phyloP scores from a whole-genome alignment of 1,140 invertebrate genomes.

The Atta texana region DNA sequence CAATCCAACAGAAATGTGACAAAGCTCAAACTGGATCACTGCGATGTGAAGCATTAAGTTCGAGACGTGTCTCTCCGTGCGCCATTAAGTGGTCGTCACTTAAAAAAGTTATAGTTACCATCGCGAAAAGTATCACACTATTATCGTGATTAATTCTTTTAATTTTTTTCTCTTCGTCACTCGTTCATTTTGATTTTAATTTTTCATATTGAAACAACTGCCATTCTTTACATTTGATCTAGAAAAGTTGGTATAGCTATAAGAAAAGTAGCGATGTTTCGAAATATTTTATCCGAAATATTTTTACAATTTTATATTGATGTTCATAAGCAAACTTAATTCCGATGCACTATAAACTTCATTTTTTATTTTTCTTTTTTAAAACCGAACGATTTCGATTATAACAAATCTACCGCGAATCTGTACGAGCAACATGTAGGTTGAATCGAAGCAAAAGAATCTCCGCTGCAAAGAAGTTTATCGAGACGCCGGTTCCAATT shows the following conservation, averaged over 20 bases:
- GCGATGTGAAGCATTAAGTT: slow-evolving; percentile 42
- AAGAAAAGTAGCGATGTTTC: neutral
- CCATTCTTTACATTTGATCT: neutral
- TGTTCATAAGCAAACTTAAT: slow-evolving; percentile 3
- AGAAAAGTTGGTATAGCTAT: neutral
- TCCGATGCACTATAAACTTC: slow-evolving; percentile 8
- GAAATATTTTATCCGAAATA: neutral
- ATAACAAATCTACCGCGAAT: slow-evolving; percentile 40
- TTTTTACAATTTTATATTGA: neutral
- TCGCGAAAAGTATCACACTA: neutral
- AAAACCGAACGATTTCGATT: slow-evolving; percentile 25
- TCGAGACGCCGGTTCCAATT: slow-evolving; percentile 57
- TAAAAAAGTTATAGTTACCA: neutral
- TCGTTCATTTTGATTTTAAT: neutral
- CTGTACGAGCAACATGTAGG: slow-evolving; percentile 41
- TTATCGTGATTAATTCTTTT: neutral
- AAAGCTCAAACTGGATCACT: slow-evolving; percentile 52
- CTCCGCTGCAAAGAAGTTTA: slow-evolving; percentile 48
- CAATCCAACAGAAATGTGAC: slow-evolving; percentile 39
- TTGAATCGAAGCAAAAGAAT: slow-evolving; percentile 31
- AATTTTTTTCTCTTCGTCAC: neutral
- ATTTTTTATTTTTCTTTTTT: neutral
- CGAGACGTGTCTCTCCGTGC: slow-evolving; percentile 8
- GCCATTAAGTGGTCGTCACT: neutral
- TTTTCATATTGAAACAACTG: neutral